These are phyloP conservation scores for Sinotaia quadrata DNA, from an alignment of 2,888 invertebrate species.

Conservation along the genomic window DNA sequence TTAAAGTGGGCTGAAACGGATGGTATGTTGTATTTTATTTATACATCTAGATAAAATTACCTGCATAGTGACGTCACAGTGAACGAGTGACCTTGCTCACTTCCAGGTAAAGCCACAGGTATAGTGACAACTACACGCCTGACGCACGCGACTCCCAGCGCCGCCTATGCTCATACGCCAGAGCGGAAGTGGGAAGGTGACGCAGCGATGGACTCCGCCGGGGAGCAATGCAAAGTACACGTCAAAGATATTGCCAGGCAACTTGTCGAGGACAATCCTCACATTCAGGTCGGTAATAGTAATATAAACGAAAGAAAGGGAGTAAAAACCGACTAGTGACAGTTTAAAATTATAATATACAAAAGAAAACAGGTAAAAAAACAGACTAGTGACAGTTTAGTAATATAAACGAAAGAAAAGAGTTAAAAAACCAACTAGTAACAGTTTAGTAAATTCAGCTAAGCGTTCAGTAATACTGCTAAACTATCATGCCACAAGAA, in stretches of 20 bases:
- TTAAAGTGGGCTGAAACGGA: too few relatives aligned
- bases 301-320: not conserved
- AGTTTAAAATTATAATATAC: not conserved
- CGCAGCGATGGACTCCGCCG: conserved; percentile 26
- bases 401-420: too few relatives aligned
- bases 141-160: conserved; percentile 58
- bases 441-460: too few relatives aligned
- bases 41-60: too few relatives aligned
- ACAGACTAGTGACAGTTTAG: not conserved
- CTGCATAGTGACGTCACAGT: too few relatives aligned
- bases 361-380: not conserved
- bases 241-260: conserved; percentile 59
- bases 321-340: not conserved
- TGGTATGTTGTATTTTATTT: too few relatives aligned
- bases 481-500: too few relatives aligned
- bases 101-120: conserved; percentile 55
- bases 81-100: too few relatives aligned
- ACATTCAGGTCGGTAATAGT: conserved; percentile 5
- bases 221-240: not conserved
- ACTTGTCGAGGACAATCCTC: conserved; percentile 46
- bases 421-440: too few relatives aligned
- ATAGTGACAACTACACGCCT: conserved; percentile 56
- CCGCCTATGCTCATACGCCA: conserved; percentile 50
- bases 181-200: conserved; percentile 58
- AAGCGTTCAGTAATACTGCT: too few relatives aligned